Evolutionary conservation across 2,888 invertebrate genomes (phyloP).

Genomic region (Uropetala carovei): DNA sequence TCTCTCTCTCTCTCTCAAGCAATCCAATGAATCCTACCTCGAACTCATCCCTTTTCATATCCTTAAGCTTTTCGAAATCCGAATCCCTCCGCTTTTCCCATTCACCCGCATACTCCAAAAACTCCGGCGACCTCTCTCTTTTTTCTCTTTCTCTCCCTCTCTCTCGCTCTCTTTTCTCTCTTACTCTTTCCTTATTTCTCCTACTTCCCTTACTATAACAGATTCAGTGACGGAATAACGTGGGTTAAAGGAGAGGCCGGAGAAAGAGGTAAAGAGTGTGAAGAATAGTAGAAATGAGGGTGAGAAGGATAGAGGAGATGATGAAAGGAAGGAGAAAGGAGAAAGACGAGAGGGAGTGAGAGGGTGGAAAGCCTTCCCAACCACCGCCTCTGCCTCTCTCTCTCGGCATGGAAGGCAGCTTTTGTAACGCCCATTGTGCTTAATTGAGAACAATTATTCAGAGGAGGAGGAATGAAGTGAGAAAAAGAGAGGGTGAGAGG

Average conservation of each 20-base stretch:
- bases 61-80: not conserved
- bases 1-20: no score
- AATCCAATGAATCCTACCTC: no score
- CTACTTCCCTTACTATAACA: no score
- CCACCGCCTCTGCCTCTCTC: no score
- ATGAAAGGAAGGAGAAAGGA: not conserved
- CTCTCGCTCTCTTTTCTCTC: not conserved
- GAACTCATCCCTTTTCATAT: not conserved
- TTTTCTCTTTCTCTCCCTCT: not conserved
- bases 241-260: not conserved
- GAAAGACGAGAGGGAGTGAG: no score
- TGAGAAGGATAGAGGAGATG: not conserved
- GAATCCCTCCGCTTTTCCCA: not conserved
- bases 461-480: not conserved
- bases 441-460: not conserved
- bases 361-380: no score
- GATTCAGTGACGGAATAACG: not conserved
- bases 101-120: not conserved
- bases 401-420: not conserved
- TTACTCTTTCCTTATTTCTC: not conserved
- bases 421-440: not conserved
- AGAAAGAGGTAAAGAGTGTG: not conserved
- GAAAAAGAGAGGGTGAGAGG: not conserved
- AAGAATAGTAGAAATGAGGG: not conserved
- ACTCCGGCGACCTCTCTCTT: not conserved